phyloP scores from a whole-genome alignment of 2,888 invertebrate genomes.

The Eueremaeus valkanovi region DNA sequence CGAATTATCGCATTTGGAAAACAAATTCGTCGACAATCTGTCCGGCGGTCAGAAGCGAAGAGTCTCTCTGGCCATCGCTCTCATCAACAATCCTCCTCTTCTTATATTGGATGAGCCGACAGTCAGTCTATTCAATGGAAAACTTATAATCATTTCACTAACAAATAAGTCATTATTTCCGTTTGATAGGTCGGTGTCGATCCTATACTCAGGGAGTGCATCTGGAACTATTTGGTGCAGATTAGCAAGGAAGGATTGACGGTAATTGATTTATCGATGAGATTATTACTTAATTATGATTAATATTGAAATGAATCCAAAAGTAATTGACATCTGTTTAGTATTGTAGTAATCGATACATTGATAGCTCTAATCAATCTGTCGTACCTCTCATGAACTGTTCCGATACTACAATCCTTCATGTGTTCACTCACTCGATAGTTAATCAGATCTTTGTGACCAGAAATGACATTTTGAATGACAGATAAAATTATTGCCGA shows the following conservation, averaged over 20 bases:
- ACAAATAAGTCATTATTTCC: not conserved
- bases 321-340: no score
- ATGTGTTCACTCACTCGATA: not conserved
- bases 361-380: no score
- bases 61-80: slow-evolving; percentile 84
- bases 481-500: not conserved
- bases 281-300: no score
- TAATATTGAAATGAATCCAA: no score
- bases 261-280: no score
- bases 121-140: not conserved
- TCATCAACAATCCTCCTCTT: slow-evolving; percentile 87
- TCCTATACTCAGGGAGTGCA: slow-evolving; percentile 39
- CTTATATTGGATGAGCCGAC: slow-evolving; percentile 73
- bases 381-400: no score
- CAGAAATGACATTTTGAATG: slow-evolving; percentile 8
- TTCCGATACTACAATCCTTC: not conserved
- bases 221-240: slow-evolving; percentile 39
- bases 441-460: not conserved
- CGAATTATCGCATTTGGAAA: slow-evolving; percentile 51
- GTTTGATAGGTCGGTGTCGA: slow-evolving; percentile 37
- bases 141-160: not conserved
- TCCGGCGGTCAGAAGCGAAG: slow-evolving; percentile 82
- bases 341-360: no score
- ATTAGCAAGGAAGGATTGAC: slow-evolving; percentile 38
- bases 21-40: slow-evolving; percentile 35